A percentile compares a stretch with the other conserved stretches of the same genome.
Conservation (phyloP, 2,113 vertebrate genomes). For the Platysternon megacephalum region DNA sequence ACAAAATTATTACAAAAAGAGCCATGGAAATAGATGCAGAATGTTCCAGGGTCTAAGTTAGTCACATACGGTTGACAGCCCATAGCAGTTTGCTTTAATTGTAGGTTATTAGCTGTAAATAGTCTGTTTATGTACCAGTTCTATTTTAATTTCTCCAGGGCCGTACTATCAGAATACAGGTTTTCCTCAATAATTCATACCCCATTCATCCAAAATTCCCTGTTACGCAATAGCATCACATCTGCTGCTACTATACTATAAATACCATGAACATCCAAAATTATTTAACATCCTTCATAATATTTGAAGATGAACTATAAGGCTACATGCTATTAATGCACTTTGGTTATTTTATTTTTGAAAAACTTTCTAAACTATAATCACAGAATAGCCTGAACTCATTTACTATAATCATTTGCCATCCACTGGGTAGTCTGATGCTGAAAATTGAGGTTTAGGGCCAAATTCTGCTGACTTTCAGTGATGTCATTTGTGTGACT, state of each 20-base stretch:
- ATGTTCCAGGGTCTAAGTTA: neutral
- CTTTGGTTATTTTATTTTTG: neutral
- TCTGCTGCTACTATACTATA: neutral
- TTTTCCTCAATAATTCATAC: neutral
- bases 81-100: neutral
- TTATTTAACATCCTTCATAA: neutral
- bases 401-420: neutral
- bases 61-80: neutral
- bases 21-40: neutral
- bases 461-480: neutral
- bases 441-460: neutral
- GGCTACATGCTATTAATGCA: neutral
- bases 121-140: neutral
- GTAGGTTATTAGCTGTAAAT: neutral
- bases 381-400: neutral
- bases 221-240: neutral
- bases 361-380: neutral
- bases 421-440: neutral
- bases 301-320: neutral
- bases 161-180: neutral
- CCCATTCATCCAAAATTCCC: neutral
- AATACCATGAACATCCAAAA: neutral
- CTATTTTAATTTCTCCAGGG: neutral
- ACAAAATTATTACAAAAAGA: neutral
- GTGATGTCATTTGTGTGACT: neutral